Evolutionary conservation across 2,888 invertebrate species (phyloP), one percentile per base, ranked within the genome.

Genomic region (Quadroppia sp.): DNA sequence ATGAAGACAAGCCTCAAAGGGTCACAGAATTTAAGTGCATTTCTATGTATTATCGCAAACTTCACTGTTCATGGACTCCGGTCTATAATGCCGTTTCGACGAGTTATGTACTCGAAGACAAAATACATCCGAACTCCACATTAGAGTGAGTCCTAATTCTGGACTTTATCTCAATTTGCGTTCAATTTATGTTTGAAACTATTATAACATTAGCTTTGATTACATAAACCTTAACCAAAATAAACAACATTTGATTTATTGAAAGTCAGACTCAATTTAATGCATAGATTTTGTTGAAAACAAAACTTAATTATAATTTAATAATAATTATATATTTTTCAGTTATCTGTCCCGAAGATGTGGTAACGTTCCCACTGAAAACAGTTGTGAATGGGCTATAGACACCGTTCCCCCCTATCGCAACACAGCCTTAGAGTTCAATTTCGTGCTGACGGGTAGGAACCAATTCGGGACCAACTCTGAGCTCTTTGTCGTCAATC

Each of bases 31-130:
- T 77, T 25, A 45, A 71, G 1, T 77, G 77, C 20, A 73, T 77
- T 15, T 74, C 75, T 50, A 1, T 23, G 30, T 71, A 72, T 36
- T 77, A 48, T 42, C 25, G 53, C 13, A 76, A 77, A 36, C 40
- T 77, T 28, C 76, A 72, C 13, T 77, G 77, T 42, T 42, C 72
- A 0, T 77, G 77, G 77, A 70, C 69, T 42, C 56, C 48, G 20
- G 75, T 71, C n/a, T 28, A 40, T 1, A 76, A 76, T 67, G 64
- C 72, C 0, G 61, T 77, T 0, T 13, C 42, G 0, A 77, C 77
- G 15, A 71, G 32, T 23, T 77, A 77, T 40, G 25, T 6, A 13
- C 59, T 77, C 40, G 42, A 36, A 36, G 67, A 67, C 23, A 67
- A 20, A 40, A 20, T 32, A 1, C 67, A 67, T 23, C 40, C 11